A percentile compares a stretch with the other conserved stretches of the same genome.
phyloP scores from a whole-genome alignment of 2,888 invertebrate genomes.

The Cephus spinipes region DNA sequence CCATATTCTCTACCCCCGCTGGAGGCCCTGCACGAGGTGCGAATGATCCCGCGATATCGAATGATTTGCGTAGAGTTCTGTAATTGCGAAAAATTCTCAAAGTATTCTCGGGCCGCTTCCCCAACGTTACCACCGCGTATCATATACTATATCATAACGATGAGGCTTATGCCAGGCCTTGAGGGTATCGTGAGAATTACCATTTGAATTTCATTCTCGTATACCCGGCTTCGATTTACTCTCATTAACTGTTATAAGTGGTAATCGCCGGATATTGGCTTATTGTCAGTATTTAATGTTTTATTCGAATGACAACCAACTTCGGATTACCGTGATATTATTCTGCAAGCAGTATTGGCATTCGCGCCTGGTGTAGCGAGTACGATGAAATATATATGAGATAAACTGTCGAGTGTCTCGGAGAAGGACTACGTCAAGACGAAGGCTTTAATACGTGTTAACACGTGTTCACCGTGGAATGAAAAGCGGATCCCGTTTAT shows the following conservation, averaged over 20 bases:
- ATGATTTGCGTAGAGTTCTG: slow-evolving; percentile 30
- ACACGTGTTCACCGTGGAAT: neutral
- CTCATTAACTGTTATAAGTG: neutral
- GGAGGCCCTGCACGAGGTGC: slow-evolving; percentile 18
- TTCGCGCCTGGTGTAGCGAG: neutral
- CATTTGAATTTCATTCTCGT: neutral
- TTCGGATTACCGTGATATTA: neutral
- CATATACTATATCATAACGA: neutral
- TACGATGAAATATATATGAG: neutral
- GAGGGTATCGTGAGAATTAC: neutral
- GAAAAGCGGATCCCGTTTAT: neutral
- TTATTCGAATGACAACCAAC: neutral
- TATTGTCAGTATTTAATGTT: neutral
- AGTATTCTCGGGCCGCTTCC: neutral
- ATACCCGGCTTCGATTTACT: neutral
- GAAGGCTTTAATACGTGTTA: neutral
- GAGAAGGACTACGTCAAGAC: neutral
- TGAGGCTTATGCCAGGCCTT: neutral
- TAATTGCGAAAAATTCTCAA: neutral
- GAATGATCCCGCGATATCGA: slow-evolving; percentile 36
- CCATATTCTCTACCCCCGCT: neutral
- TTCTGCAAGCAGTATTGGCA: neutral
- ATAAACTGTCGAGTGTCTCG: neutral
- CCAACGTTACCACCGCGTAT: neutral
- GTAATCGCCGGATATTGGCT: neutral